Evolutionary conservation across 2,797 vertebrate genomes (phyloP).

Genomic region (Ammospiza maritima): DNA sequence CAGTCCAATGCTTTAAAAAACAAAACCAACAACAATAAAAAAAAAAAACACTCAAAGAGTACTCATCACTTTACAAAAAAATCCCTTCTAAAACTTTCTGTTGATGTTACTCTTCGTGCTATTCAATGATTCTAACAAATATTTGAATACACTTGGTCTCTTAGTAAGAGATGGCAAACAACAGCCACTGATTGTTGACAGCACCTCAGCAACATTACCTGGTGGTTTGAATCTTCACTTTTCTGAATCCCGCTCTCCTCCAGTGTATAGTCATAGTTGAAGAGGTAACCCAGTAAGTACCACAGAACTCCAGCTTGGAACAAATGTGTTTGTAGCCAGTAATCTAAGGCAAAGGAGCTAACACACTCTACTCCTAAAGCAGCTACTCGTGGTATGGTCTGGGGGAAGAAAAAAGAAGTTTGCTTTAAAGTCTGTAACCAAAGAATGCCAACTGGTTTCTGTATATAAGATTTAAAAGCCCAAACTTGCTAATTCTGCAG

Average conservation of each 20-base stretch:
- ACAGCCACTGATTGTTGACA: neutral
- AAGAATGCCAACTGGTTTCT: neutral
- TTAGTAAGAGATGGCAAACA: neutral
- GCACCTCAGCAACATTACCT: conserved; percentile 73
- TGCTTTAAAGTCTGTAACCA: neutral
- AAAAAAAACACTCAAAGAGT: neutral
- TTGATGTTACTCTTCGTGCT: neutral
- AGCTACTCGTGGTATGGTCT: conserved; percentile 91
- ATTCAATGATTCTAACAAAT: neutral
- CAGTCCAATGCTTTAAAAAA: neutral
- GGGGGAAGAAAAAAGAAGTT: neutral
- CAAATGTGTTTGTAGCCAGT: conserved; percentile 95
- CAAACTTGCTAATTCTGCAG: neutral
- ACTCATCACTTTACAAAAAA: neutral
- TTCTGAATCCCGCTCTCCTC: conserved; percentile 97
- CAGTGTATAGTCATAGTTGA: conserved; percentile 97
- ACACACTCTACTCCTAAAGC: conserved; percentile 91
- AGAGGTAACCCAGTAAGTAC: conserved; percentile 93
- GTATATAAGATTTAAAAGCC: neutral
- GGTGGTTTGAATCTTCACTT: conserved; percentile 95
- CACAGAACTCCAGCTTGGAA: conserved; percentile 96
- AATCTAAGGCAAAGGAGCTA: conserved; percentile 96
- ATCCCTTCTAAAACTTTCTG: neutral
- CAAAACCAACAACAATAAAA: neutral
- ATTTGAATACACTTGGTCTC: neutral